Percentiles rank a stretch among this genome's conserved stretches.
Conservation (phyloP, 2,797 vertebrate genomes). For the Simalia tracyae region DNA sequence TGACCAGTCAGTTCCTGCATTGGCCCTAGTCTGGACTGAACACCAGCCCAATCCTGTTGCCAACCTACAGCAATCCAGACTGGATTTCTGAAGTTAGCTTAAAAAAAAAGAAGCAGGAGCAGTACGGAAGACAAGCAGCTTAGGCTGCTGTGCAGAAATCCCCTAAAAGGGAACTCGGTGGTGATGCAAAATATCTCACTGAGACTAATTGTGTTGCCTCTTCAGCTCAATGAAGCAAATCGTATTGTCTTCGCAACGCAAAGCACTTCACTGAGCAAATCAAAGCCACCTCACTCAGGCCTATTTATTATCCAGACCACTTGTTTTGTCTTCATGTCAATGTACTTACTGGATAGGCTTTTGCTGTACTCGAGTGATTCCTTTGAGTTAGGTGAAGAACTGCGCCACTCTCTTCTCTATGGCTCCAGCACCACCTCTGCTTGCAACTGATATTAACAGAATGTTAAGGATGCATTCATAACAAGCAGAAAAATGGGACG, state of each 20-base stretch:
- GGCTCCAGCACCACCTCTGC: neutral
- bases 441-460: neutral
- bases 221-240: neutral
- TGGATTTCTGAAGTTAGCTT: neutral
- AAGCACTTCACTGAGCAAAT: neutral
- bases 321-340: neutral
- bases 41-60: neutral
- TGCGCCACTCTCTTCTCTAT: neutral
- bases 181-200: neutral
- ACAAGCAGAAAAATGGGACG: neutral
- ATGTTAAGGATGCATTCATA: neutral
- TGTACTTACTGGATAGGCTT: neutral
- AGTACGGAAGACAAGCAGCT: neutral
- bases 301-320: neutral
- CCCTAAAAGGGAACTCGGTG: neutral
- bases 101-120: neutral
- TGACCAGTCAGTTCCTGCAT: neutral
- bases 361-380: neutral
- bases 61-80: neutral
- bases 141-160: neutral
- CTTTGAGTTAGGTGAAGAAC: neutral
- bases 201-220: neutral
- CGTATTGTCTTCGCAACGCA: neutral
- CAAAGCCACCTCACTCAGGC: neutral
- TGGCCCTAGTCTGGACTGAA: neutral